These are phyloP conservation scores for Spodoptera litura DNA, from an alignment of 1,140 invertebrate species.

Conservation along the genomic window DNA sequence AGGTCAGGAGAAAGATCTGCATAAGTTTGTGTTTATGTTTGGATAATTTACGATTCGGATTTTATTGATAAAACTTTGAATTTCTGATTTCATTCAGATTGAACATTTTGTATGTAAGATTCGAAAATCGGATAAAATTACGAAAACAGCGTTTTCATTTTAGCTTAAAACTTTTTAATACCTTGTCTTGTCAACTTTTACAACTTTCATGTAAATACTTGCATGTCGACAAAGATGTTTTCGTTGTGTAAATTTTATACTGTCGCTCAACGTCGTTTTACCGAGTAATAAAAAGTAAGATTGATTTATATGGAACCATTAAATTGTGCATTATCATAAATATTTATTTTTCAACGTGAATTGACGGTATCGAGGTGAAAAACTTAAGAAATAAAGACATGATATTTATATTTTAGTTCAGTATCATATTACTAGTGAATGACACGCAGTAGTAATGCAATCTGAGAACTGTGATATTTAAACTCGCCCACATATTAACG, in stretches of 20 bases:
- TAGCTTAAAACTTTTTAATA: too few species aligned
- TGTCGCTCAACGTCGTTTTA: constrained; percentile 1
- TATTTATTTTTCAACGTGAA: constrained; percentile 7
- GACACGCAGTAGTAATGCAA: constrained; percentile 27
- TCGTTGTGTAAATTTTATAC: constrained; percentile 14
- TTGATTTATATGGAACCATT: constrained; percentile 16
- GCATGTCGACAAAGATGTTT: background rate
- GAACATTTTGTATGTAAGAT: too few species aligned
- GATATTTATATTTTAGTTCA: constrained; percentile 27
- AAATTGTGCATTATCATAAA: constrained; percentile 27
- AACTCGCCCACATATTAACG: constrained; percentile 38
- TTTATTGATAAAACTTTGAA: too few species aligned
- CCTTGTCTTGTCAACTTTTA: too few species aligned
- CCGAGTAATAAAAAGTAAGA: constrained; percentile 9
- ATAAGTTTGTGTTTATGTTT: too few species aligned
- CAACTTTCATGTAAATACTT: background rate
- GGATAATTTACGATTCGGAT: too few species aligned
- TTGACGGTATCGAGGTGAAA: background rate
- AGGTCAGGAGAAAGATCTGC: too few species aligned
- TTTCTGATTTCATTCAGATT: too few species aligned
- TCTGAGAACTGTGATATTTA: constrained; percentile 44
- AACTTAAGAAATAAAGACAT: background rate
- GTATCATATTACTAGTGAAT: constrained; percentile 23
- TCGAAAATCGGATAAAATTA: too few species aligned
- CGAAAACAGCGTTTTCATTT: too few species aligned